Base-by-base conservation (phyloP, 1,140 invertebrate genomes). In the Schlechtendalia chinensis region DNA sequence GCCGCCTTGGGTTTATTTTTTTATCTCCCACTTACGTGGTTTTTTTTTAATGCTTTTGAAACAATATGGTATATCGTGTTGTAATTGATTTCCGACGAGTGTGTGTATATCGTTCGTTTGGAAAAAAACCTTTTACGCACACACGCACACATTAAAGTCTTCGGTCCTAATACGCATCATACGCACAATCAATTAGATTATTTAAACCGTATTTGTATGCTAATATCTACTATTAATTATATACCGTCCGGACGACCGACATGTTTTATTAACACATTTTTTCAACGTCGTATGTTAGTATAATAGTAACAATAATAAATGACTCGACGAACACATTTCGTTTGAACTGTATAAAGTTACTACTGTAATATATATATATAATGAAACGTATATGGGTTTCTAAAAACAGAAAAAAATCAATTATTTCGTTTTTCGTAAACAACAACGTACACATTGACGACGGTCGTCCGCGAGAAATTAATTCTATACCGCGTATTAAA, bases 61-160 rank as follows among this genome's bases (percentile, higher is more conserved):
- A 69, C 45, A 69, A 69, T 69, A 50, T 50, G 39, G 67, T 50
- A 50, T 69, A 50, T n/a, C n/a, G n/a, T n/a, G n/a, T 69, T 50
- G 24, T 69, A 69, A 69, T 69, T 69, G 67, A 69, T 50, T 69
- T 69, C 1, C 10, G 50, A 69, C 39, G 45, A 69, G 12, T 12
- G 39, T 12, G 39, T 69, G 47, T 69, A 19, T 16, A 69, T 69
- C 39, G 45, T 22, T 22, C 17, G 5, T 4, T 8, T 4, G 8
- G 29, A 61, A 32, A 19, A 61, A 63, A n/a, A 67, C 39, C 32
- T 14, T 65, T 19, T n/a, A 39, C 32, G 32, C 32, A 39, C 8
- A 39, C 32, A n/a, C 32, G 32, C 32, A 22, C 12, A 14, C n/a
- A 19, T 67, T 67, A 45, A n/a, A 67, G 11, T 45, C n/a, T n/a